phyloP scores from a whole-genome alignment of 2,113 vertebrate species.

The Actenoides lindsayi region DNA sequence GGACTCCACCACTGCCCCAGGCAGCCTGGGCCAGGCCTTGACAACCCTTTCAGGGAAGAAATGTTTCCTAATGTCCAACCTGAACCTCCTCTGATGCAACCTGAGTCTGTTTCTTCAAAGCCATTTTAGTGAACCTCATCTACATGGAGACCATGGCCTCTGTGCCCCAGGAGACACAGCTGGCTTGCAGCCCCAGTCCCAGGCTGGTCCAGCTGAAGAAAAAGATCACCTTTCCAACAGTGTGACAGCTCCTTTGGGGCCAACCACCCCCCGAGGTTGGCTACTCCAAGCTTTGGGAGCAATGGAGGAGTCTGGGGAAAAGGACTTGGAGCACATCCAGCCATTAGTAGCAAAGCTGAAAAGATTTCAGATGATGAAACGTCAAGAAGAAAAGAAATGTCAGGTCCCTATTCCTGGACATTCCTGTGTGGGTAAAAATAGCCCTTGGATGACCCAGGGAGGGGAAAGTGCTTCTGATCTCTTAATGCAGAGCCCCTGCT shows the following conservation, averaged over 20 bases:
- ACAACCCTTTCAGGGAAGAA: neutral
- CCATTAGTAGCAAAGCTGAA: neutral
- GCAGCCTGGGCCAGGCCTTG: neutral
- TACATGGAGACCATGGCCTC: neutral
- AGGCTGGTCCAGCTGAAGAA: neutral
- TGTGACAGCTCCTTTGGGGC: neutral
- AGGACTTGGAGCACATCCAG: neutral
- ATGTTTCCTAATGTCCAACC: neutral
- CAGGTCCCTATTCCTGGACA: conserved; percentile 57
- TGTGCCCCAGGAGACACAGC: neutral
- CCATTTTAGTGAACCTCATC: neutral
- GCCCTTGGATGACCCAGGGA: neutral
- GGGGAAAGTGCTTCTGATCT: conserved; percentile 34
- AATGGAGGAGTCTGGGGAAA: neutral
- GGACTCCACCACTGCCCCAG: neutral
- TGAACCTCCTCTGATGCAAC: neutral
- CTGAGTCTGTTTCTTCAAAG: neutral
- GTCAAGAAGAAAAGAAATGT: conserved; percentile 36
- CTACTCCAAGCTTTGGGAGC: neutral
- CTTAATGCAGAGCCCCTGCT: conserved; percentile 37
- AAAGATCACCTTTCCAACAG: neutral
- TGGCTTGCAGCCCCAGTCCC: neutral
- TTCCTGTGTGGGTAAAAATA: conserved; percentile 65
- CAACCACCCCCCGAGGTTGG: neutral
- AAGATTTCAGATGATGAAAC: conserved; percentile 24